Base-by-base conservation (phyloP, 2,888 invertebrate species). In the Pharmacophagus antenor region DNA sequence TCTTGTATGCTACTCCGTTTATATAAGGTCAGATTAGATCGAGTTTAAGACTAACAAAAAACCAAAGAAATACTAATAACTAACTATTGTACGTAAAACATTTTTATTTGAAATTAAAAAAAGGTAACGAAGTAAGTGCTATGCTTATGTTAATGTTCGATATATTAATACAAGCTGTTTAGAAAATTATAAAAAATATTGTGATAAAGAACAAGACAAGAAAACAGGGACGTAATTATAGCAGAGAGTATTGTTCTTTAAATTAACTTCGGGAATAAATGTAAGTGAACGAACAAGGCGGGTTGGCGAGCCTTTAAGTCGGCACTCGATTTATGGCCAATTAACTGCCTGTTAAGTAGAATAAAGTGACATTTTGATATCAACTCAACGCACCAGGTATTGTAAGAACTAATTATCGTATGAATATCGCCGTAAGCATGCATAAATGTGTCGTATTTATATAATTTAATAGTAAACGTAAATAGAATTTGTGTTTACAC, bases 271-370 rank as follows among this genome's bases (percentile, higher is more conserved):
- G 70, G 65, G 66, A 70, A 66, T 74, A 73, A 69, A 68, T 67
- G 70, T 64, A 68, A 68, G 67, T 57, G 64, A 68, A 65, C 65
- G 64, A 66, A 69, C 78, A 80, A 80, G 82, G 76, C 76, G 75
- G 78, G 73, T 72, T 75, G 73, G 76, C 73, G 72, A 81, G 80
- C 80, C 80, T 84, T 83, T 82, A 82, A 84, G 82, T 82, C 82
- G 78, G 77, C 77, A 80, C 80, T 83, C 84, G 87, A 88, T 88
- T 89, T 88, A 88, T 86, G 76, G 83, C 84, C 88, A 88, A 88
- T 88, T 88, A 88, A 85, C 84, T 77, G 76, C 76, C 80, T 86
- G 85, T 87, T 84, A 85, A 82, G 81, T 83, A 79, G 82, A 84
- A 83, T 84, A 84, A 82, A 80, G 82, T 80, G 82, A 83, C 85